Base-by-base conservation (phyloP, 1,140 invertebrate genomes). In the Ruditapes philippinarum region DNA sequence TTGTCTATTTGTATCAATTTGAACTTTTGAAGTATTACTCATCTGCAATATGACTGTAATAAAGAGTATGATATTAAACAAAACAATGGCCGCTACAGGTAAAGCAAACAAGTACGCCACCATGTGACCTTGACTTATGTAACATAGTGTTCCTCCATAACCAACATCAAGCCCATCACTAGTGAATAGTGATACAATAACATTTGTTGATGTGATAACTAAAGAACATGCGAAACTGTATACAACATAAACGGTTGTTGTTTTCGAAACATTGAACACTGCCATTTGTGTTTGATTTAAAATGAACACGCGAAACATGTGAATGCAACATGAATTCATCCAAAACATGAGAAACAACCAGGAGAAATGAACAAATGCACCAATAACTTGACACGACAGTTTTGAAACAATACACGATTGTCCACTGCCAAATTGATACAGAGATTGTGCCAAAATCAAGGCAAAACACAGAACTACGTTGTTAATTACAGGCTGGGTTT, bases 261-360 rank as follows among this genome's bases (percentile, higher is more conserved):
- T 36, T 25, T 42, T 45, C 22, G 33, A 45, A 14, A 33, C 33
- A 19, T 36, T 54, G 25, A 17, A 28, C 4, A 36, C 42, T 40
- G 54, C 51, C 25, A 36, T 25, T 22, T n/a, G 65, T 1, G 5
- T 33, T 49, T 19, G 25, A 11, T 40, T 36, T 31, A 12, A 25
- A 0, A 65, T 42, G 28, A 96, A 96, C 4, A 98, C 98, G 19
- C 49, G 40, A 19, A 62, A 49, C 81, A 89, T 86, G 36, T 91
- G 80, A 19, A 60, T 62, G 22, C 98, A 98, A 98, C 99, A 98
- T 51, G 98, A 98, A 96, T 98, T 98, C 88, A 99, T 97, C 98
- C 98, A 99, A 95, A 98, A 98, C 96, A 99, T 99, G 65, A 98
- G 98, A 38, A 98, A 97, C 94, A 99, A 96, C 96, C 98, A 98